Base-by-base conservation (phyloP, 2,113 vertebrate genomes). In the Arvicanthis niloticus region DNA sequence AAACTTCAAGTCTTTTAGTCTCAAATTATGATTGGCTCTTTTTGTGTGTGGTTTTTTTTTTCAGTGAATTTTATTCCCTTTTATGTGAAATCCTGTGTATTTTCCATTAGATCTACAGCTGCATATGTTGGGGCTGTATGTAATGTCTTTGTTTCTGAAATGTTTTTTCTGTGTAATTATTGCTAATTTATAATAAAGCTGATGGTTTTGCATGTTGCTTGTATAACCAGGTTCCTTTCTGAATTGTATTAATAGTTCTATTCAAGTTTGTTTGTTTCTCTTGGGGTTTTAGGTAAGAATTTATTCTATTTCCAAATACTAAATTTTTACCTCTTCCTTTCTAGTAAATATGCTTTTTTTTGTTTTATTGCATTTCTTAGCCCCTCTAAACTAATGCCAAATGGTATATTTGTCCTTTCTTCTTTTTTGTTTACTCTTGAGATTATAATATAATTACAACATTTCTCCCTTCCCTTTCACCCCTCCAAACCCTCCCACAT, bases 1-100 rank as follows among this genome's bases (percentile, higher is more conserved):
- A 42, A 80, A 91, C 80, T 96, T 93, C 9, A 95, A 95, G 58
- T 93, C 29, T 75, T 75, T 92, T 92, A 26, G 37, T 94, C 92
- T 86, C 77, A 96, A 93, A 91, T 81, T 3, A 93, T 68, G 51
- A 62, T 88, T n/a, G 91, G 48, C 58, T 89, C 58, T 93, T 93
- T 91, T 56, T 68, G 84, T 51, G 10, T 4, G 5, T 3, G 11
- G 31, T 65, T 65, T 15, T 84, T 92, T 93, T 19, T 1, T 3
- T 75, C 75, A 65, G 3, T 77, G 40, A 84, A 88, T 21, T 95
- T 84, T 91, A 56, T 68, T 6, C 12, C 80, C 10, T 87, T 92
- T 82, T 72, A 10, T 56, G 56, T 76, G 37, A 17, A 17, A 51
- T 87, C 19, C 75, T 62, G 80, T 24, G 1, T 73, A 67, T 91